Conservation (phyloP, 2,113 vertebrate genomes). For the Sander vitreus region DNA sequence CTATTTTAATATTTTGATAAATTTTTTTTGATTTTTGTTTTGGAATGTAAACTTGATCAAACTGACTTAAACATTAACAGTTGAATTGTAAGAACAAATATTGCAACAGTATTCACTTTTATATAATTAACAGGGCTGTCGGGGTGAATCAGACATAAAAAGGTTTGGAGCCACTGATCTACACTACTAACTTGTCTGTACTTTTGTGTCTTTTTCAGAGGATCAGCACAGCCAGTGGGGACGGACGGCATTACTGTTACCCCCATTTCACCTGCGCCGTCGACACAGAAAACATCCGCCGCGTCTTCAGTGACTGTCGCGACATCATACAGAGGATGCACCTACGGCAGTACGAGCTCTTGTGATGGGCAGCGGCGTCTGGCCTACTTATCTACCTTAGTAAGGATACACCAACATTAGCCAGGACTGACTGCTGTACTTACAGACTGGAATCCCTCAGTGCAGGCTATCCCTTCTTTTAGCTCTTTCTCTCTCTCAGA, state of each 20-base stretch:
- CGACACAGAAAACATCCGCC: conserved; percentile 99
- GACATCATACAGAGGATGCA: conserved; percentile 99
- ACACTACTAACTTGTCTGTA: neutral
- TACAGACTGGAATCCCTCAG: conserved; percentile 65
- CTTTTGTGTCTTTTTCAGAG: conserved; percentile 83
- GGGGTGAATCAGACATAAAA: neutral
- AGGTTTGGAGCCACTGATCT: neutral
- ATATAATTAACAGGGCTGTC: neutral
- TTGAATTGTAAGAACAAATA: too few species aligned
- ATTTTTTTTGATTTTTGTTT: too few species aligned
- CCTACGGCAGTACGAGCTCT: conserved; percentile 98
- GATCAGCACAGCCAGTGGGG: conserved; percentile 99
- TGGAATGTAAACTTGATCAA: too few species aligned
- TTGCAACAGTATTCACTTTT: too few species aligned
- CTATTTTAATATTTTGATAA: too few species aligned
- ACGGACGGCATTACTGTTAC: conserved; percentile 98
- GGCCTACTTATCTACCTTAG: conserved; percentile 42
- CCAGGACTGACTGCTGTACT: conserved; percentile 64
- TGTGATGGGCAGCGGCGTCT: conserved; percentile 87
- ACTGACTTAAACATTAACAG: too few species aligned
- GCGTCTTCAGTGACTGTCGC: conserved; percentile 99
- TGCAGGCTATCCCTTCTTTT: conserved; percentile 61
- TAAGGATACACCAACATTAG: conserved; percentile 49
- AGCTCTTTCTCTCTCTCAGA: conserved; percentile 52
- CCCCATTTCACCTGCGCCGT: conserved; percentile 99